A percentile compares a stretch with the other conserved stretches of the same genome.
Evolutionary conservation across 2,888 invertebrate species (phyloP).

Genomic region (Synergus itoensis): DNA sequence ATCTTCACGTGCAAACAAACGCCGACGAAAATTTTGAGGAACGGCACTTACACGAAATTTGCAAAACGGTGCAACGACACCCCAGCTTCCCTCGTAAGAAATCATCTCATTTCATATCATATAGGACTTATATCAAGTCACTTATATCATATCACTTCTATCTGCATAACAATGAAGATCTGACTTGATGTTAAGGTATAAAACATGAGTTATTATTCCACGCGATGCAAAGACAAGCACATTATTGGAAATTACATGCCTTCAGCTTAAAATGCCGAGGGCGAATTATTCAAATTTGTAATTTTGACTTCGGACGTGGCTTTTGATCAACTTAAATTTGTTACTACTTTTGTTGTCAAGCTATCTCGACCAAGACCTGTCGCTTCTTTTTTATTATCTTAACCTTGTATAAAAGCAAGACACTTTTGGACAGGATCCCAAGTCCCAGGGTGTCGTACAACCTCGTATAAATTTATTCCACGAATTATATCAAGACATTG

Average conservation of each 20-base stretch:
- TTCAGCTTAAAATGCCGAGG: slow-evolving; percentile 1
- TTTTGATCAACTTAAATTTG: not conserved
- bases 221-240: not conserved
- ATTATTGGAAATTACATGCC: not conserved
- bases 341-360: not conserved
- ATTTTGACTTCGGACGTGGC: not conserved
- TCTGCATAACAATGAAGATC: not conserved
- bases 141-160: too few relatives aligned
- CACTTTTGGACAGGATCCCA: slow-evolving; percentile 20
- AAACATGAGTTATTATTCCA: not conserved
- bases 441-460: slow-evolving; percentile 16
- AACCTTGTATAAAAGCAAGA: slow-evolving; percentile 13
- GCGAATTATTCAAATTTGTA: slow-evolving; percentile 10
- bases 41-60: not conserved
- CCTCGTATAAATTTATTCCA: slow-evolving; percentile 67
- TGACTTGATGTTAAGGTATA: too few relatives aligned
- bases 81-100: not conserved
- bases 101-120: too few relatives aligned
- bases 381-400: not conserved
- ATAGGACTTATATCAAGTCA: too few relatives aligned
- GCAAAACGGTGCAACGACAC: not conserved
- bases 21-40: not conserved
- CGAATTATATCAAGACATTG: slow-evolving; percentile 72
- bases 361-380: not conserved
- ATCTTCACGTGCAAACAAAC: not conserved